Percentiles rank a stretch among this genome's conserved stretches.
phyloP scores from a whole-genome alignment of 2,888 invertebrate species.

The Caenorhabditis zanzibari region DNA sequence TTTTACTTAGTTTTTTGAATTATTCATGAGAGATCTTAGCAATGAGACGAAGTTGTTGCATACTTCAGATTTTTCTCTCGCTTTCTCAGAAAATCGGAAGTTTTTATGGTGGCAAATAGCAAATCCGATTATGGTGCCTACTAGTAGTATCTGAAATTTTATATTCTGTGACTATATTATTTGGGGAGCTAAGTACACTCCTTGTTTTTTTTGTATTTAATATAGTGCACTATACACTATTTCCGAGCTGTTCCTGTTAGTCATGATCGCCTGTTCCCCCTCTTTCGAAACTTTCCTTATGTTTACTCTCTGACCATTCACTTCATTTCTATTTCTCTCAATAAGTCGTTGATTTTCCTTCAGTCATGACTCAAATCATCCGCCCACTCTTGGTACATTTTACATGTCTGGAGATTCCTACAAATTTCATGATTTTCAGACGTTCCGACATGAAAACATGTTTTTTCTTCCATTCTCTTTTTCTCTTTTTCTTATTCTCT shows the following conservation, averaged over 20 bases:
- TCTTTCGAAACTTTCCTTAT: constrained; percentile 39
- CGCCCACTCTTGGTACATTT: constrained; percentile 30
- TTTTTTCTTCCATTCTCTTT: constrained; percentile 21
- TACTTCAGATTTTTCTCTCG: background rate
- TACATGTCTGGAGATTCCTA: constrained; percentile 18
- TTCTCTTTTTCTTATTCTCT: constrained; percentile 34
- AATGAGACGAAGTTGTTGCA: constrained; percentile 1
- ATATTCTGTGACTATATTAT: constrained; percentile 12
- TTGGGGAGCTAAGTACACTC: background rate
- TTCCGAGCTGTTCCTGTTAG: background rate
- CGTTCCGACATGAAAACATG: constrained; percentile 33
- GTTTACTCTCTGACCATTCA: constrained; percentile 45
- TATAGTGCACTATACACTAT: background rate
- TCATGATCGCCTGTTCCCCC: background rate
- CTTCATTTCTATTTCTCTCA: constrained; percentile 6
- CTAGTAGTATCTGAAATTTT: constrained; percentile 14
- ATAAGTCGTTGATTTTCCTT: background rate
- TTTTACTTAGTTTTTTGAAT: constrained; percentile 21
- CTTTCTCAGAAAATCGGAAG: constrained; percentile 18
- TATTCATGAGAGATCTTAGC: constrained; percentile 25
- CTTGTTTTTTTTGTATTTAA: background rate
- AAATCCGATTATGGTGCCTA: constrained; percentile 35
- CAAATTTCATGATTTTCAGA: constrained; percentile 34
- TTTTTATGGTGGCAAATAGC: constrained; percentile 14
- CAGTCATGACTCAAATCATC: constrained; percentile 43